Evolutionary conservation across 2,113 vertebrate genomes (phyloP).

Genomic region (Aphyosemion australe): DNA sequence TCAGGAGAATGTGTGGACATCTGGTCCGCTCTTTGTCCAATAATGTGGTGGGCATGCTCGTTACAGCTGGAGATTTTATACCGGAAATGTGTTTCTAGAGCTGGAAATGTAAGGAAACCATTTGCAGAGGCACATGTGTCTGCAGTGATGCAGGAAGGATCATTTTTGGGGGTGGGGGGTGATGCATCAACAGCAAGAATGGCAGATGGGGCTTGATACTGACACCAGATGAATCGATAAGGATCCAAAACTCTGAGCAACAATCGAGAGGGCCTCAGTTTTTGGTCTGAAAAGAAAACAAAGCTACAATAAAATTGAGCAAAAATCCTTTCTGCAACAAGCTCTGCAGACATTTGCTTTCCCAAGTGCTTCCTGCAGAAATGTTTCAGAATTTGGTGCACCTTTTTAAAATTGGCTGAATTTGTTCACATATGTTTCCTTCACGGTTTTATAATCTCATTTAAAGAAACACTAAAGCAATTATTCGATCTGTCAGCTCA

Average conservation of each 20-base stretch:
- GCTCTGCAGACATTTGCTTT: no score
- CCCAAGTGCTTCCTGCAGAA: neutral
- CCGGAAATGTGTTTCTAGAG: neutral
- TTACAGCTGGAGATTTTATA: slow-evolving; percentile 2
- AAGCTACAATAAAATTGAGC: no score
- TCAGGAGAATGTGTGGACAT: neutral
- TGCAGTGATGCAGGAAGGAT: neutral
- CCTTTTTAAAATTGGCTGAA: no score
- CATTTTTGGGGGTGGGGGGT: no score
- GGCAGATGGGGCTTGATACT: neutral
- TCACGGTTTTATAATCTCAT: neutral
- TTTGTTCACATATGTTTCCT: neutral
- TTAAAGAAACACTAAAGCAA: neutral
- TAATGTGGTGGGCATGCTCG: neutral
- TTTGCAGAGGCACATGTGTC: neutral
- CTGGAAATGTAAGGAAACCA: neutral
- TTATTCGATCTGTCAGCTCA: slow-evolving; percentile 15
- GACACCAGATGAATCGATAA: no score
- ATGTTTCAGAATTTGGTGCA: neutral
- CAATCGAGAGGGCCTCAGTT: no score
- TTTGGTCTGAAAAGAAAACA: no score
- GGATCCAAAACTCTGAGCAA: no score
- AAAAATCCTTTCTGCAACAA: no score
- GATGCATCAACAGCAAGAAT: neutral
- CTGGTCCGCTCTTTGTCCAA: no score